Evolutionary conservation across 2,888 invertebrate genomes (phyloP).

Genomic region (Euphydryas editha): DNA sequence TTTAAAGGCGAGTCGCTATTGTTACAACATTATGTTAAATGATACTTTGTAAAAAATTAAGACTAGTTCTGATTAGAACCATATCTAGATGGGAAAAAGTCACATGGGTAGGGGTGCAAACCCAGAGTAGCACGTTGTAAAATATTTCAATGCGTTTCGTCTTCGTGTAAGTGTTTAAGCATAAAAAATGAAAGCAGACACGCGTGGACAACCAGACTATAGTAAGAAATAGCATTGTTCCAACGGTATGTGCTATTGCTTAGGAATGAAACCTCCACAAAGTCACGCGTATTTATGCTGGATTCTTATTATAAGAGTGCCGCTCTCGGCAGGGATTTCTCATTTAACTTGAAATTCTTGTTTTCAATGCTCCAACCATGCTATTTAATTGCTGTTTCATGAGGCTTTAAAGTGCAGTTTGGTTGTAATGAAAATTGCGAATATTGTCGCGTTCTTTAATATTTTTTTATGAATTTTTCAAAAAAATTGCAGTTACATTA

Average conservation of each 20-base stretch:
- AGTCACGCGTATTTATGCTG: slow-evolving; percentile 14
- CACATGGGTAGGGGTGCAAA: no score
- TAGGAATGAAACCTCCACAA: slow-evolving; percentile 4
- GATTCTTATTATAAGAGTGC: slow-evolving; percentile 4
- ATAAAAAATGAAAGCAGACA: slow-evolving; percentile 4
- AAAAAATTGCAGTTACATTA: not conserved
- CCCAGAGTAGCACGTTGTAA: no score
- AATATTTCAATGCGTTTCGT: not conserved
- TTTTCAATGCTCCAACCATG: slow-evolving; percentile 9
- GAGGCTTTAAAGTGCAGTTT: slow-evolving; percentile 14
- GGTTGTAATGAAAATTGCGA: slow-evolving; percentile 16
- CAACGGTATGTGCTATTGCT: not conserved
- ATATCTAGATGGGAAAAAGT: no score
- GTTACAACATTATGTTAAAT: no score
- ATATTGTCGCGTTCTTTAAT: not conserved
- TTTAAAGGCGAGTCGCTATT: no score
- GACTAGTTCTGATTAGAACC: no score
- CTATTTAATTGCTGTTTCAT: slow-evolving; percentile 24
- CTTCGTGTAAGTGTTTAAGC: not conserved
- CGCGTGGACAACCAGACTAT: not conserved
- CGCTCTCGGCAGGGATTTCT: slow-evolving; percentile 10
- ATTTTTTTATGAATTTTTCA: not conserved
- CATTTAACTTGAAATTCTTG: slow-evolving; percentile 20
- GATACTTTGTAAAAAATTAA: no score
- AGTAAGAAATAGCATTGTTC: not conserved